Conservation (phyloP, 37 sponge, comb jelly and placozoan genomes). For the Theonella swinhoei region DNA sequence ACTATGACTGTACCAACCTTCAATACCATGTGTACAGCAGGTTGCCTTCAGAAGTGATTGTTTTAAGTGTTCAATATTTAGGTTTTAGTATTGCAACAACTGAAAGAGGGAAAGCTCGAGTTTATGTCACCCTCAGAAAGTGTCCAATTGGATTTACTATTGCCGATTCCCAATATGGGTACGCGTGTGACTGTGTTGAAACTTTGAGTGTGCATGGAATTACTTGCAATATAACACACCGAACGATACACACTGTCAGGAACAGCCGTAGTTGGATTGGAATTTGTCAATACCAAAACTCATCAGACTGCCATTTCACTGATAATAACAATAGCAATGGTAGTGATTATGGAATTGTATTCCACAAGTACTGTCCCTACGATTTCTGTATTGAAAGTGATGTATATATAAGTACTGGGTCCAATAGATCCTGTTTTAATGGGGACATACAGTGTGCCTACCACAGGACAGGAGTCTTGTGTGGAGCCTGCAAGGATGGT, state of each 20-base stretch:
- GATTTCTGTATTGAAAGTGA: conserved; percentile 17
- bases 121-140: conserved; percentile 1
- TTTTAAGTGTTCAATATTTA: not conserved
- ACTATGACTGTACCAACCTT: conserved; percentile 10
- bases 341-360: not conserved
- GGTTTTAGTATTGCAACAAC: not conserved
- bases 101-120: not conserved
- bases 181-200: not conserved
- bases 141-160: conserved; percentile 32
- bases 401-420: not conserved
- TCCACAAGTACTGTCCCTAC: not conserved
- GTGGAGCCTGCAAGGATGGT: conserved; percentile 36
- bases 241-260: not conserved
- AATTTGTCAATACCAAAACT: not conserved
- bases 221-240: not conserved
- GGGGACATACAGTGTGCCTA: conserved; percentile 46
- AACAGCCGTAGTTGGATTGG: conserved; percentile 19
- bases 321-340: not conserved
- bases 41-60: not conserved
- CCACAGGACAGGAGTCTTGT: conserved; percentile 42
- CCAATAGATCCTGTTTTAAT: not conserved
- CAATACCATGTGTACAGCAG: conserved; percentile 1
- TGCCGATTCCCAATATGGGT: not conserved
- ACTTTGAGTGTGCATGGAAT: not conserved
- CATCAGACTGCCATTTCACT: too few relatives aligned